Percentiles rank a stretch among this genome's conserved stretches.
These are phyloP conservation scores for Anoplophora glabripennis DNA, from an alignment of 1,140 invertebrate species.

Conservation along the genomic window DNA sequence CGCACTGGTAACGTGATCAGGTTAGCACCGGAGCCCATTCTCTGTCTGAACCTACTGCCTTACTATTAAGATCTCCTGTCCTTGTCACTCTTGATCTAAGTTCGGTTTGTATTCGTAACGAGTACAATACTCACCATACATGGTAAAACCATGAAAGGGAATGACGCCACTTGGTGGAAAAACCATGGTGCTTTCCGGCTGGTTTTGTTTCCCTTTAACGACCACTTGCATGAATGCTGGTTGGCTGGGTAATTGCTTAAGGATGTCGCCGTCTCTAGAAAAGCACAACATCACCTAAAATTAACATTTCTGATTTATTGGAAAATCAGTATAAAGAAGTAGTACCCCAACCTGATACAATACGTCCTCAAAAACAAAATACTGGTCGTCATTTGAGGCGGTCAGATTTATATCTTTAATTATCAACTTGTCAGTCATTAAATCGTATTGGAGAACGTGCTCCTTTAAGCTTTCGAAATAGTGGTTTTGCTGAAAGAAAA, in stretches of 20 bases:
- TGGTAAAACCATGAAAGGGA: constrained; percentile 95
- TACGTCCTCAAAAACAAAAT: constrained; percentile 96
- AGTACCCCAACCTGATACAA: constrained; percentile 76
- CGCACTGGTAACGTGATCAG: too few species aligned
- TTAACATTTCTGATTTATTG: background rate
- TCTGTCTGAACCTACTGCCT: too few species aligned
- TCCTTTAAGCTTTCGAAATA: constrained; percentile 82
- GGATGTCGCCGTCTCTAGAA: constrained; percentile 81
- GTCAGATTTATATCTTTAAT: constrained; percentile 96
- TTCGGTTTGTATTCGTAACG: too few species aligned
- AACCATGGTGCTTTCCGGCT: constrained; percentile 65
- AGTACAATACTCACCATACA: constrained; percentile 75
- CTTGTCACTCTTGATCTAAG: too few species aligned
- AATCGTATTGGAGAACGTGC: constrained; percentile 82
- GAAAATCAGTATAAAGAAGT: too few species aligned
- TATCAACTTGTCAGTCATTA: constrained; percentile 90
- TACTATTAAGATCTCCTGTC: too few species aligned
- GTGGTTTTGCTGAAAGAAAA: constrained; percentile 66
- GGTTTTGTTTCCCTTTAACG: constrained; percentile 69
- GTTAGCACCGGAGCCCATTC: too few species aligned
- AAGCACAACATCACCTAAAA: constrained; percentile 86
- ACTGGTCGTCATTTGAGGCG: constrained; percentile 95
- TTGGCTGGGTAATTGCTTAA: constrained; percentile 61
- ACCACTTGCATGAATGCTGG: constrained; percentile 62
- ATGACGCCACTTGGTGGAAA: constrained; percentile 94